Conservation (phyloP, 2,113 vertebrate genomes). For the Origma solitaria region DNA sequence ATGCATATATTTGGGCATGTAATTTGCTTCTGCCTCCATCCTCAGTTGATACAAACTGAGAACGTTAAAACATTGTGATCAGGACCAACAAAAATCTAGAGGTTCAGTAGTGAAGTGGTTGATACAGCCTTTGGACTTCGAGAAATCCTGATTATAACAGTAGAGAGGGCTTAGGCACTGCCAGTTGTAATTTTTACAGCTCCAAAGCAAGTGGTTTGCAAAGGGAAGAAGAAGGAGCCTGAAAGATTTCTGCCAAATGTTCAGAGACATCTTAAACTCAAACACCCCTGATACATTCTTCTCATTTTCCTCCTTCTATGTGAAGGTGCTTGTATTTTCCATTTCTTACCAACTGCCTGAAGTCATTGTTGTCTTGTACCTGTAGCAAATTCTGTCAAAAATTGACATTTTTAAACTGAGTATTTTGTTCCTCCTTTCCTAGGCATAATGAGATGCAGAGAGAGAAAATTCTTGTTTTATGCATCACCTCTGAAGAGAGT, state of each 20-base stretch:
- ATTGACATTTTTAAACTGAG: neutral
- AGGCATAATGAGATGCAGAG: neutral
- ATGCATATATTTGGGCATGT: neutral
- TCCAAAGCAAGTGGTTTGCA: neutral
- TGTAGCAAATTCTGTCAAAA: neutral
- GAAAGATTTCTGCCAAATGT: neutral
- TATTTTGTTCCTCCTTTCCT: neutral
- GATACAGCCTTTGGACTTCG: neutral
- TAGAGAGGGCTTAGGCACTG: neutral
- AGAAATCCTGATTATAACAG: neutral
- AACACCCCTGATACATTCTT: neutral
- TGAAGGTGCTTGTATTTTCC: neutral
- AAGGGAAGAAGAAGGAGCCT: neutral
- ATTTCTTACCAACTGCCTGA: neutral
- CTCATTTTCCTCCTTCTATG: neutral
- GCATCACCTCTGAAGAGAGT: neutral
- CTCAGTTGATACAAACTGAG: neutral
- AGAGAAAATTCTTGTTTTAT: neutral
- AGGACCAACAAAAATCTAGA: neutral
- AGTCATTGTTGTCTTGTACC: neutral
- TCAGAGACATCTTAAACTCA: neutral
- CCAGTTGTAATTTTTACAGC: neutral
- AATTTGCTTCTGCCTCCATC: neutral
- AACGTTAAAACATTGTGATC: neutral
- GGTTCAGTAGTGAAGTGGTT: neutral